phyloP scores from a whole-genome alignment of 2,888 invertebrate genomes.

The Acleris cristana region DNA sequence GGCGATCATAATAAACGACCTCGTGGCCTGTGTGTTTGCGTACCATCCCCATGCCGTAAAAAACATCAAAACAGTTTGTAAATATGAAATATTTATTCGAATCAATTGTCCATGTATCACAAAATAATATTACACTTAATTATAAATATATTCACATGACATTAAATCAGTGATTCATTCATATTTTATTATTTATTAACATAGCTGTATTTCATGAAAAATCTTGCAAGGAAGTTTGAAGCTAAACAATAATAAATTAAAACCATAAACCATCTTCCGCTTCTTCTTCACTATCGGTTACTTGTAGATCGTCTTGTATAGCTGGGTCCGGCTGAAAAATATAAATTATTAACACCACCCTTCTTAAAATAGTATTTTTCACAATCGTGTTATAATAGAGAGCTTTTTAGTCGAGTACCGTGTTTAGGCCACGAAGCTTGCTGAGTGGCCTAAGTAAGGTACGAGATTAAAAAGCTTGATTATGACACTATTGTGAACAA shows the following conservation, averaged over 20 bases:
- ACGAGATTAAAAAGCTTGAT: no score
- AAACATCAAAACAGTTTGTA: background rate
- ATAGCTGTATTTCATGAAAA: background rate
- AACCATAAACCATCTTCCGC: slow-evolving; percentile 81
- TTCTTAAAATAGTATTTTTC: no score
- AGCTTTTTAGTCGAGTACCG: no score
- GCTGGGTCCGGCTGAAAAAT: slow-evolving; percentile 73
- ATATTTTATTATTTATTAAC: slow-evolving; percentile 7
- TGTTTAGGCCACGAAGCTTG: no score
- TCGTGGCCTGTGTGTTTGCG: no score
- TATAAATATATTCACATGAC: background rate
- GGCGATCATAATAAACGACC: no score
- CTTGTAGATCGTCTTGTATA: slow-evolving; percentile 79
- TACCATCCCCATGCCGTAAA: no score
- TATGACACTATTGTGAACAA: no score
- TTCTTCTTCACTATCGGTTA: slow-evolving; percentile 81
- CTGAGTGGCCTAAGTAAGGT: no score
- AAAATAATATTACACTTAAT: slow-evolving; percentile 2
- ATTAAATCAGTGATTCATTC: background rate
- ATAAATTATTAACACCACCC: slow-evolving; percentile 1
- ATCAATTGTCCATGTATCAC: slow-evolving; percentile 6
- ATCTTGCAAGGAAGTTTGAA: background rate
- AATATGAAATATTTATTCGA: background rate
- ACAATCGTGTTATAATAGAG: no score
- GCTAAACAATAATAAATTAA: slow-evolving; percentile 49